These are phyloP conservation scores for Ptychobarbus kaznakovi DNA, from an alignment of 2,797 vertebrate genomes.

Conservation along the genomic window DNA sequence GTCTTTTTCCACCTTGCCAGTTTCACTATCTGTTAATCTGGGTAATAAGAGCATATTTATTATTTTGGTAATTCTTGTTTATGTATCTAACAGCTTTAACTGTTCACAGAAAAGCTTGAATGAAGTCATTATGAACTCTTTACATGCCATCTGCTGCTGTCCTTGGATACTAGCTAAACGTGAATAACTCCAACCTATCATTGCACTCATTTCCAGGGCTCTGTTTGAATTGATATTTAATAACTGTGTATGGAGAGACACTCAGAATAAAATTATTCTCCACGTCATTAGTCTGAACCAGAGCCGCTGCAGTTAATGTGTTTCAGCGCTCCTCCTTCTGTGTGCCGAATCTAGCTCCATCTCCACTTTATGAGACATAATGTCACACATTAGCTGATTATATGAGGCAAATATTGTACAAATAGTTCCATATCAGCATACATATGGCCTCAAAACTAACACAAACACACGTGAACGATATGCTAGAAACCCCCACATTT, in stretches of 20 bases:
- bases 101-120: neutral
- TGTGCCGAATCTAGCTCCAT: slow-evolving; percentile 37
- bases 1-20: neutral
- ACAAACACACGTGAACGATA: neutral
- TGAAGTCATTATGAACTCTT: neutral
- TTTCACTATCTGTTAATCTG: neutral
- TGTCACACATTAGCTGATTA: slow-evolving; percentile 46
- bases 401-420: slow-evolving; percentile 16
- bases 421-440: slow-evolving; percentile 29
- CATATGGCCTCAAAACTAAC: neutral
- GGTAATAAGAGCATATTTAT: neutral
- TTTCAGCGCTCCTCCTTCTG: slow-evolving; percentile 54
- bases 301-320: slow-evolving; percentile 55
- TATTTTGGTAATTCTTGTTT: neutral
- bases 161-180: neutral
- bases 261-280: slow-evolving; percentile 7
- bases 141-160: neutral
- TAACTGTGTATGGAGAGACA: slow-evolving; percentile 6
- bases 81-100: neutral
- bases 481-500: neutral
- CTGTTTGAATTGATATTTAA: slow-evolving; percentile 17
- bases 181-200: neutral
- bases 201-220: neutral
- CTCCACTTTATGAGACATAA: slow-evolving; percentile 51
- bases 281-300: slow-evolving; percentile 14